Base-by-base conservation (phyloP, 2,113 vertebrate genomes). In the Sapayoa aenigma region DNA sequence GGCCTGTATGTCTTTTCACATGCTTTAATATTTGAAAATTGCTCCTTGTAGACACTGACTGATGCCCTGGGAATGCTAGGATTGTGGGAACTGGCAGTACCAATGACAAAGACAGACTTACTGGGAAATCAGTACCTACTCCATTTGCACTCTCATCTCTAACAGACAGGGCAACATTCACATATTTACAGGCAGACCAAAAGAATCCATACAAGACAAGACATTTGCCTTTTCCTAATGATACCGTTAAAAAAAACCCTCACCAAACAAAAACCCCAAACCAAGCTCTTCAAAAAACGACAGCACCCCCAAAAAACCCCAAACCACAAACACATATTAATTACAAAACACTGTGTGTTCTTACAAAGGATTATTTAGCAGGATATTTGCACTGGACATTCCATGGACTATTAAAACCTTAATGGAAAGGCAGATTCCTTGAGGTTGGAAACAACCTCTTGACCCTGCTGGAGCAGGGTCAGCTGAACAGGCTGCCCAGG, bases 61-160 rank as follows among this genome's bases (percentile, higher is more conserved):
- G 97, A 98, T 98, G 98, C 96, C 97, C 97, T 97, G 98, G 95
- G 98, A 98, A 98, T 98, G 98, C 92, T 92, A 94, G 94, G 97
- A 98, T 97, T 98, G 98, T 98, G 98, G 98, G 98, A 98, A 98
- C 98, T 97, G 98, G 97, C 98, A 97, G 96, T 96, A 97, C 97
- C 97, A 96, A 89, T 85, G 82, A 93, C 81, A 96, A 92, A 96
- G 94, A 96, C 95, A 94, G 95, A 96, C 96, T 97, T 90, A 96
- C 91, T 98, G 97, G 98, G 97, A 98, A 98, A 97, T 72, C 80
- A 63, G 79, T 93, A 96, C 97, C 97, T 96, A 96, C 90, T 87
- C 30, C 58, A 49, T 74, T 62, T 89, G 94, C 28, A 42, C 87
- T 78, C 93, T 78, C 35, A 28, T 69, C 91, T 66, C 0, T 73